Percentiles rank a stretch among this genome's conserved stretches.
These are phyloP conservation scores for Sebastes dallii DNA, from an alignment of 2,797 vertebrate species.

Conservation along the genomic window DNA sequence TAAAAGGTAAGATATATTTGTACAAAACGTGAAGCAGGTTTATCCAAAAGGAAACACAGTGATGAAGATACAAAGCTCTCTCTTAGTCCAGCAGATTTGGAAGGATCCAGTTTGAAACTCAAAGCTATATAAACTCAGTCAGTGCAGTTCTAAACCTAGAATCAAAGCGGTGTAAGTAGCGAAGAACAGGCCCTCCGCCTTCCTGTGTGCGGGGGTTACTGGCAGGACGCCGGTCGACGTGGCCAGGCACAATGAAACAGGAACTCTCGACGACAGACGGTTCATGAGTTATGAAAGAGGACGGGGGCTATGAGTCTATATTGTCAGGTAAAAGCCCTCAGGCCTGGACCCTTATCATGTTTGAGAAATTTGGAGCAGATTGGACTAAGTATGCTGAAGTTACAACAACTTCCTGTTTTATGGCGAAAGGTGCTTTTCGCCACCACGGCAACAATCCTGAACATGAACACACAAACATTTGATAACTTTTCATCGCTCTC, in stretches of 20 bases:
- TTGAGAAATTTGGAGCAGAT: not conserved
- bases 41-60: not conserved
- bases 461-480: not conserved
- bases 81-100: not conserved
- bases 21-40: constrained; percentile 1
- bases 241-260: not conserved
- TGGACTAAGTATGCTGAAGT: not conserved
- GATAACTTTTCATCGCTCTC: not conserved
- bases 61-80: not conserved
- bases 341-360: not conserved
- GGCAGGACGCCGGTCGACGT: not conserved
- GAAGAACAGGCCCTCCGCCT: not conserved
- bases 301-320: not conserved
- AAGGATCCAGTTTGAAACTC: not conserved
- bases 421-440: not conserved
- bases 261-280: not conserved
- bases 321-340: not conserved
- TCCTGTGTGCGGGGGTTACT: not conserved
- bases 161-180: too few species aligned
- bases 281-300: not conserved
- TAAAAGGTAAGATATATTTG: not conserved
- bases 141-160: not conserved
- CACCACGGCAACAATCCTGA: not conserved
- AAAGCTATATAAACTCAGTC: not conserved
- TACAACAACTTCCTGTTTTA: not conserved